Evolutionary conservation across 1,140 invertebrate species (phyloP).

Genomic region (Drosophila orena): DNA sequence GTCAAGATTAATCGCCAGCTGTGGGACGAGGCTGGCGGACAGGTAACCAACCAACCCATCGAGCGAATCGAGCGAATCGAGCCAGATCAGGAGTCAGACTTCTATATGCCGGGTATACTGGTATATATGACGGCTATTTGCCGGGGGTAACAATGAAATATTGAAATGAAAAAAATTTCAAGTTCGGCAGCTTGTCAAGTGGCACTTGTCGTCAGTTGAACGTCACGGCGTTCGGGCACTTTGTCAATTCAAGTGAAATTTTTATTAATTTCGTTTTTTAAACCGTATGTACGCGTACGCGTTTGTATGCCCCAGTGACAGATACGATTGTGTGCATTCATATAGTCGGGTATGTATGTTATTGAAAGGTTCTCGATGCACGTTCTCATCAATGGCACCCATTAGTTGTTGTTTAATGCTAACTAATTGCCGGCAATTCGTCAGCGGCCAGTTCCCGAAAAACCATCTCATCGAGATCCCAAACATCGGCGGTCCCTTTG

Average conservation of each 20-base stretch:
- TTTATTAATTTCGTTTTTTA: constrained; percentile 81
- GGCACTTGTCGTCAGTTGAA: constrained; percentile 81
- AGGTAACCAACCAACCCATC: constrained; percentile 34
- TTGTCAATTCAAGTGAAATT: constrained; percentile 84
- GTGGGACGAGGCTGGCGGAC: constrained; percentile 71
- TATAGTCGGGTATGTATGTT: constrained; percentile 4
- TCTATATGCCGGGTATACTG: constrained; percentile 41
- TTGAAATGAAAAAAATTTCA: constrained; percentile 66
- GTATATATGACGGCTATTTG: constrained; percentile 3
- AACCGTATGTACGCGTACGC: constrained; percentile 9
- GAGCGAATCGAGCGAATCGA: constrained; percentile 34
- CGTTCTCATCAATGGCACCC: constrained; percentile 63
- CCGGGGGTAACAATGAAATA: constrained; percentile 67
- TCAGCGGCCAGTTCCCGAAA: constrained; percentile 45
- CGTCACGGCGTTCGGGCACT: constrained; percentile 81
- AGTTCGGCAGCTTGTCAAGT: constrained; percentile 84
- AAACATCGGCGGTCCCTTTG: constrained; percentile 69
- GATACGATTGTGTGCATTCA: constrained; percentile 23
- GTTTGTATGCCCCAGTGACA: constrained; percentile 7
- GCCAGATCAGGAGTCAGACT: constrained; percentile 50
- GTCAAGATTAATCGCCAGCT: constrained; percentile 83
- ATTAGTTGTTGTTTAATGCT: constrained; percentile 77
- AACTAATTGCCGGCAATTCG: constrained; percentile 80
- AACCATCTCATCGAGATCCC: constrained; percentile 13
- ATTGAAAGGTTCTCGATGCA: constrained; percentile 45